Conservation (phyloP, 2,113 vertebrate genomes). For the Euleptes europaea region DNA sequence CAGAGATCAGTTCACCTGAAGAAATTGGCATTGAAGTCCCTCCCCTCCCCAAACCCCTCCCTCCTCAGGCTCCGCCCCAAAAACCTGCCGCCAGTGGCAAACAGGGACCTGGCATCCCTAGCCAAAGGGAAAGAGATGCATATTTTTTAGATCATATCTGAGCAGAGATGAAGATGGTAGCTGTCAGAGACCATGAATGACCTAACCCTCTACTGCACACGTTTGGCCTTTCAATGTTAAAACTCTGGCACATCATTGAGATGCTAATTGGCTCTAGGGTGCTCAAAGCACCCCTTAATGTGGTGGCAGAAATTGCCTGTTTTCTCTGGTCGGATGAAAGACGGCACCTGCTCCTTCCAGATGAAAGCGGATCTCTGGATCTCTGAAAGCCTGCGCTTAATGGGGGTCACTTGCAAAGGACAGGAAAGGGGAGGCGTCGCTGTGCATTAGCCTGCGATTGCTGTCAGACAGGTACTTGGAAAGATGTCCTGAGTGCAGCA, state of each 20-base stretch:
- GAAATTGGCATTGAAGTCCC: too few relatives aligned
- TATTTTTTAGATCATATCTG: background rate
- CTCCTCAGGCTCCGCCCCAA: too few relatives aligned
- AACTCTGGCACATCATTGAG: background rate
- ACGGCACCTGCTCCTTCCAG: background rate
- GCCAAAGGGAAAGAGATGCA: background rate
- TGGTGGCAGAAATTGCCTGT: slow-evolving; percentile 8
- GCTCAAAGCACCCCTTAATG: slow-evolving; percentile 7
- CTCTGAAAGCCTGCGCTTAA: background rate
- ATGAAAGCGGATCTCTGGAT: background rate
- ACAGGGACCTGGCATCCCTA: too few relatives aligned
- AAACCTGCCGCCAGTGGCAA: too few relatives aligned
- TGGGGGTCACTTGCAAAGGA: background rate
- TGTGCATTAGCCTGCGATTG: background rate
- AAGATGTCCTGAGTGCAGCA: background rate
- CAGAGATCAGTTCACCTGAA: too few relatives aligned
- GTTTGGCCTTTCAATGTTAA: slow-evolving; percentile 35
- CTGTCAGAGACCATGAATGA: background rate
- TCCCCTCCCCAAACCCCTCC: too few relatives aligned
- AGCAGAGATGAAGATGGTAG: background rate
- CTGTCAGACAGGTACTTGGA: background rate
- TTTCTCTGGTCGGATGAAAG: background rate
- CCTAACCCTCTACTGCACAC: background rate
- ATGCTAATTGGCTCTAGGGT: slow-evolving; percentile 17
- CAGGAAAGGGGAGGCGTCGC: slow-evolving; percentile 6